These are phyloP conservation scores for Capromys pilorides DNA, from an alignment of 2,797 vertebrate species.

Conservation along the genomic window DNA sequence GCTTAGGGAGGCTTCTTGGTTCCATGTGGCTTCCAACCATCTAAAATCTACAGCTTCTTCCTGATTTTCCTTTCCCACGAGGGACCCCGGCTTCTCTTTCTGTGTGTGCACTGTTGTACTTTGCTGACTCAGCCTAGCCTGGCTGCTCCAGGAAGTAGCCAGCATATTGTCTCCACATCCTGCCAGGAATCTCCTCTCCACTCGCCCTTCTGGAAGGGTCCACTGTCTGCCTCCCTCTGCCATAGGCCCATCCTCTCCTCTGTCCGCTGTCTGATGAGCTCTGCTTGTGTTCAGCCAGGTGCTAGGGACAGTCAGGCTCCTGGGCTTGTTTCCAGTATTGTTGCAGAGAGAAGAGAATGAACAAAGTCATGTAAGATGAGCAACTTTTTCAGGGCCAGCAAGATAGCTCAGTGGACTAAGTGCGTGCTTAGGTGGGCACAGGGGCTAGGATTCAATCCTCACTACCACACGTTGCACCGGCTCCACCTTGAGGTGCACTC, in stretches of 20 bases:
- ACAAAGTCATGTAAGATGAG: too few relatives aligned
- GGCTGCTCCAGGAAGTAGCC: background rate
- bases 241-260: background rate
- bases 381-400: too few relatives aligned
- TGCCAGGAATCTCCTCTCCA: background rate
- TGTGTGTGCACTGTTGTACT: background rate
- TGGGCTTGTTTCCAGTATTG: background rate
- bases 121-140: constrained; percentile 2
- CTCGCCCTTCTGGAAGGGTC: background rate
- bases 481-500: too few relatives aligned
- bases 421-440: too few relatives aligned
- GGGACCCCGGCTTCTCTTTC: background rate
- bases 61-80: background rate
- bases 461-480: too few relatives aligned
- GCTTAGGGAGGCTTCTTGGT: background rate
- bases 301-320: background rate
- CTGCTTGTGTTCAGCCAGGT: background rate
- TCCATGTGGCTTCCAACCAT: background rate
- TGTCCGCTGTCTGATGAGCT: background rate
- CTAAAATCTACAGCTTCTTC: background rate
- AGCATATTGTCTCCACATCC: background rate
- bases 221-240: background rate
- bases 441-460: too few relatives aligned
- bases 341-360: too few relatives aligned
- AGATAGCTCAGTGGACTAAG: too few relatives aligned